phyloP scores from a whole-genome alignment of 2,797 vertebrate genomes.

The Podarcis lilfordi region DNA sequence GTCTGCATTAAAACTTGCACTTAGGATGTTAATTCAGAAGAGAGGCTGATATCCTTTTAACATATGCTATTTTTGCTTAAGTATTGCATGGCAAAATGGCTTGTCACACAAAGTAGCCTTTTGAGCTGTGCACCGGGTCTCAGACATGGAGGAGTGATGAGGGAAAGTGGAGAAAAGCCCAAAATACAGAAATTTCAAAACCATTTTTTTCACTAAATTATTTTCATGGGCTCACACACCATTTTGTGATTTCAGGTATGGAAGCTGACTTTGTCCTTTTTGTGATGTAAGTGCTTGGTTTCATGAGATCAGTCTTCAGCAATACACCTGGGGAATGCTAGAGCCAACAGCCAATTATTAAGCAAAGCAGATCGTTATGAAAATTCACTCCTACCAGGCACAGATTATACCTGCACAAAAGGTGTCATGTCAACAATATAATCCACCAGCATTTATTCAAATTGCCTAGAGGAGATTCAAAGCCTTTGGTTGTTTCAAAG shows the following conservation, averaged over 20 bases:
- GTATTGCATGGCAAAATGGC: slow-evolving; percentile 17
- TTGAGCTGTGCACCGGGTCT: slow-evolving; percentile 51
- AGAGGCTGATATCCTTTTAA: slow-evolving; percentile 40
- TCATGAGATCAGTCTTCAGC: slow-evolving; percentile 52
- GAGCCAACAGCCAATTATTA: slow-evolving; percentile 45
- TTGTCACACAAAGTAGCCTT: slow-evolving; percentile 57
- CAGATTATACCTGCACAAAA: slow-evolving; percentile 46
- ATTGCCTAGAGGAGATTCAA: not conserved
- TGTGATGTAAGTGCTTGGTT: slow-evolving; percentile 45
- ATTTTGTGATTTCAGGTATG: slow-evolving; percentile 20
- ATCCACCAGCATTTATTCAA: not conserved
- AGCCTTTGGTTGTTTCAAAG: not conserved
- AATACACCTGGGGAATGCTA: slow-evolving; percentile 56
- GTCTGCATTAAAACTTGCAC: slow-evolving; percentile 20
- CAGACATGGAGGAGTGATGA: slow-evolving; percentile 51
- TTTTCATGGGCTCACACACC: not conserved
- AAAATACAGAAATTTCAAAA: not conserved
- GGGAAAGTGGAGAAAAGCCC: slow-evolving; percentile 36
- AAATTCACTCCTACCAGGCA: slow-evolving; percentile 14
- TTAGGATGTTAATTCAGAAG: slow-evolving; percentile 28
- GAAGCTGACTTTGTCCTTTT: slow-evolving; percentile 39
- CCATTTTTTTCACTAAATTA: not conserved
- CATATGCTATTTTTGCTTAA: slow-evolving; percentile 50
- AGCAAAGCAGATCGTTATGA: slow-evolving; percentile 45
- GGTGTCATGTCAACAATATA: slow-evolving; percentile 9